Evolutionary conservation across 2,888 invertebrate genomes (phyloP).

Genomic region (Glyphotaelius pellucidus): DNA sequence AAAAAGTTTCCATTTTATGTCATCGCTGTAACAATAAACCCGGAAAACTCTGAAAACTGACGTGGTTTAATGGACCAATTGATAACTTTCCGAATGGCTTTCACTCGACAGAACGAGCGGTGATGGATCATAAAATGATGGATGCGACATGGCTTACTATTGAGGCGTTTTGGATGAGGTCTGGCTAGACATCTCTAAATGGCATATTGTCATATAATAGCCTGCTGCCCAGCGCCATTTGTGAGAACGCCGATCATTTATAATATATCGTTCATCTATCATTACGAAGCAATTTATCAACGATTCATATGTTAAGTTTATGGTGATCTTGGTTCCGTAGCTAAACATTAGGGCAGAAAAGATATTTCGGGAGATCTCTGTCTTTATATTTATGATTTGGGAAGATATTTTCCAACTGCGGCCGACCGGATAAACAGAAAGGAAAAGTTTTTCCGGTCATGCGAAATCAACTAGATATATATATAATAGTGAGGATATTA

Average conservation of each 20-base stretch:
- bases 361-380: not conserved
- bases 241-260: not conserved
- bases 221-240: not conserved
- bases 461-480: not conserved
- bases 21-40: not conserved
- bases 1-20: not conserved
- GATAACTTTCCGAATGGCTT: not conserved
- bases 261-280: not conserved
- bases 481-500: not conserved
- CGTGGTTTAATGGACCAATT: not conserved
- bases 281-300: not conserved
- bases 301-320: not conserved
- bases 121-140: slow-evolving; percentile 20
- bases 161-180: not conserved
- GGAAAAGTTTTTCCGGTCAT: not conserved
- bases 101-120: not conserved
- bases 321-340: not conserved
- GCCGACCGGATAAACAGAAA: not conserved
- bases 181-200: not conserved
- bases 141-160: slow-evolving; percentile 33
- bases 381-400: not conserved
- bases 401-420: not conserved
- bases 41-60: not conserved
- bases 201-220: slow-evolving; percentile 3
- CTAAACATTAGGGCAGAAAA: not conserved